These are phyloP conservation scores for Tachina lurida DNA, from an alignment of 2,888 invertebrate species.

Conservation along the genomic window DNA sequence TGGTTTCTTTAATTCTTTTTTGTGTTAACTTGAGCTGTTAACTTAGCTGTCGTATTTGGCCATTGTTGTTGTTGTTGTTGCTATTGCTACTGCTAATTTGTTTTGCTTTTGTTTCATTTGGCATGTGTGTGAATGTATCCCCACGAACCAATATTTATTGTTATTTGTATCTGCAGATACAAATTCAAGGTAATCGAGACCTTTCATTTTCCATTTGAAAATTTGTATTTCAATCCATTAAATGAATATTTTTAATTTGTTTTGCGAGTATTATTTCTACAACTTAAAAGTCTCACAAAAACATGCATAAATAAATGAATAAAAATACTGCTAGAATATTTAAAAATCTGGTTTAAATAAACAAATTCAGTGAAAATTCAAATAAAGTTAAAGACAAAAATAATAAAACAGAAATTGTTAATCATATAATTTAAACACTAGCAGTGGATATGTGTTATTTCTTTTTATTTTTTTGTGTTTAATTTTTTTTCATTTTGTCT, in stretches of 20 bases:
- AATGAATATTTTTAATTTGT: constrained; percentile 17
- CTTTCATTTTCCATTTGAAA: constrained; percentile 74
- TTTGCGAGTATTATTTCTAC: constrained; percentile 13
- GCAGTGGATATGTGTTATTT: constrained; percentile 13
- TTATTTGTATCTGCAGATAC: constrained; percentile 66
- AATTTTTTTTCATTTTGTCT: constrained; percentile 17
- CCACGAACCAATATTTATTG: constrained; percentile 30
- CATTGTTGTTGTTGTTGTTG: constrained; percentile 2
- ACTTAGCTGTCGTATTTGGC: constrained; percentile 1
- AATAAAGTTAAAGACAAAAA: not conserved
- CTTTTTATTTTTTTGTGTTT: not conserved
- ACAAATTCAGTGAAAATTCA: constrained; percentile 38
- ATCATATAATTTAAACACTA: constrained; percentile 41
- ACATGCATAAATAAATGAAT: constrained; percentile 39
- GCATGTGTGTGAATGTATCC: constrained; percentile 43
- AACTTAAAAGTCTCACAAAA: constrained; percentile 24
- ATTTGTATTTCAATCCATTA: constrained; percentile 36
- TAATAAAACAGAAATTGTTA: constrained; percentile 31
- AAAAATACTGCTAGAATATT: constrained; percentile 50
- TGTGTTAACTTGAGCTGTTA: constrained; percentile 38
- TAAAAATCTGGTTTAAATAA: constrained; percentile 56
- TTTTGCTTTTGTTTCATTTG: constrained; percentile 42
- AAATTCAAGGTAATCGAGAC: constrained; percentile 74
- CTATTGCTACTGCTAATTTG: constrained; percentile 32
- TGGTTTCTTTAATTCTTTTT: not conserved